Evolutionary conservation across 2,113 vertebrate species (phyloP).

Genomic region (Sinocyclocheilus maitianheensis): DNA sequence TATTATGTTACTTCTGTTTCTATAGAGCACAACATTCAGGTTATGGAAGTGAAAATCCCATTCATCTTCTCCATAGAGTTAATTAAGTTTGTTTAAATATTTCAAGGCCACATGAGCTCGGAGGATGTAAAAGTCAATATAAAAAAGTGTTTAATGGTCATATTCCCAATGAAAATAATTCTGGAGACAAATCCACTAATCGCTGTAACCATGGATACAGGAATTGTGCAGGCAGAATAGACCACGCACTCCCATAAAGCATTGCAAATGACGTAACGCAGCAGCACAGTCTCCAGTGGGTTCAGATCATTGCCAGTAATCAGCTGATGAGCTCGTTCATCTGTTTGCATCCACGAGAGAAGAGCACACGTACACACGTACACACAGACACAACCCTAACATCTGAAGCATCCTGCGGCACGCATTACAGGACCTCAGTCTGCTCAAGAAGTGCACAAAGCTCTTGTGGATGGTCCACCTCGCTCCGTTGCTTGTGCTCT

Average conservation of each 20-base stretch:
- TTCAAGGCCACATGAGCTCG: neutral
- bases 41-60: neutral
- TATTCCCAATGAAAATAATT: neutral
- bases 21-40: neutral
- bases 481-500: too few relatives aligned
- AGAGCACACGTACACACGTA: too few relatives aligned
- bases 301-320: neutral
- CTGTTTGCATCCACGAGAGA: neutral
- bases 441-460: neutral
- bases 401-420: neutral
- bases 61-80: neutral
- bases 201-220: neutral
- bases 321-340: neutral
- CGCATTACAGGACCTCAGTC: too few relatives aligned
- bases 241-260: neutral
- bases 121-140: neutral
- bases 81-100: neutral
- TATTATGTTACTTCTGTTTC: neutral
- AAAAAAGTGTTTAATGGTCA: neutral
- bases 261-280: neutral
- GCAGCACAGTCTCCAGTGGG: neutral
- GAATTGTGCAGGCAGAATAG: neutral
- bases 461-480: too few relatives aligned
- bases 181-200: neutral
- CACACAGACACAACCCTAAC: too few relatives aligned